Conservation (phyloP, 2,113 vertebrate species). For the Polyodon spathula region DNA sequence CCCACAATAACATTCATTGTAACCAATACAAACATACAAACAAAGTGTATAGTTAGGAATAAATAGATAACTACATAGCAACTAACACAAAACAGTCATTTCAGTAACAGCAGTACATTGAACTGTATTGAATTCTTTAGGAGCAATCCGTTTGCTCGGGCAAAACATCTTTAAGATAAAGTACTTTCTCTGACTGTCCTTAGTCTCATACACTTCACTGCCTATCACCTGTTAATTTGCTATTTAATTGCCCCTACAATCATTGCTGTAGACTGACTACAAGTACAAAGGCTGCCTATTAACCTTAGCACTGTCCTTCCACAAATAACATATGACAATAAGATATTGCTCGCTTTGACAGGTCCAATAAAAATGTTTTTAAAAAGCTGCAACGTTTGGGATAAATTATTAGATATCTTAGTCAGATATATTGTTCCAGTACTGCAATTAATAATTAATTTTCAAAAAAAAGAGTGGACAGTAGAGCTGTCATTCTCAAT, state of each 20-base stretch:
- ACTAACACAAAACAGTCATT: not conserved
- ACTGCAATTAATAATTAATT: no score
- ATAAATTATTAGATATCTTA: not conserved
- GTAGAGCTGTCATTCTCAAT: no score
- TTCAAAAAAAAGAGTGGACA: no score
- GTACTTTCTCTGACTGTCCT: not conserved
- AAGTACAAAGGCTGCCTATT: constrained; percentile 1
- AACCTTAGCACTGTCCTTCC: not conserved
- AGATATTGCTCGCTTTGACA: constrained; percentile 7
- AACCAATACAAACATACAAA: not conserved
- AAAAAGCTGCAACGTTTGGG: not conserved
- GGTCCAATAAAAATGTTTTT: not conserved
- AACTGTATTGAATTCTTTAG: no score
- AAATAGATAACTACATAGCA: constrained; percentile 1
- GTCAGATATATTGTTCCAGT: no score
- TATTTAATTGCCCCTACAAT: constrained; percentile 3
- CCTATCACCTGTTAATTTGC: constrained; percentile 1
- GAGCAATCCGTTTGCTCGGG: no score
- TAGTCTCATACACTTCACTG: not conserved
- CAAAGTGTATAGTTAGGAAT: not conserved
- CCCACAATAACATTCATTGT: not conserved
- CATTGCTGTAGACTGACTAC: not conserved
- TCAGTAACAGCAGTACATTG: no score
- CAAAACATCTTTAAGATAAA: not conserved
- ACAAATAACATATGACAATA: constrained; percentile 13